A percentile compares a stretch with the other conserved stretches of the same genome.
phyloP scores from a whole-genome alignment of 30 jellyfish, hydroid and myxozoan genomes.

The Rhopilema esculentum region DNA sequence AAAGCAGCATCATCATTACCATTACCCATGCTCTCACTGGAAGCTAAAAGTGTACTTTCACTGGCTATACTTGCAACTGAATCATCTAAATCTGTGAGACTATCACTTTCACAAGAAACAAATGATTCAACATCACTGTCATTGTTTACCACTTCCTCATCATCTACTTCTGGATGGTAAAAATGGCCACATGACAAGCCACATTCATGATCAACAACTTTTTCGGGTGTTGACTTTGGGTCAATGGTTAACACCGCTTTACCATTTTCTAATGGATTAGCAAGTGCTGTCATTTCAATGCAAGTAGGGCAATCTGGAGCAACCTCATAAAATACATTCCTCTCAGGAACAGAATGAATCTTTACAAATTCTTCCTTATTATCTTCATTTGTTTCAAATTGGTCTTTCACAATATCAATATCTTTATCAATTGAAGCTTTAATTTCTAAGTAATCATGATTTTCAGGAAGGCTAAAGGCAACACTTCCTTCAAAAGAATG shows the following conservation, averaged over 20 bases:
- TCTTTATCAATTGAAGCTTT: background rate
- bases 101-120: conserved; percentile 75
- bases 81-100: conserved; percentile 51
- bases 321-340: conserved; percentile 78
- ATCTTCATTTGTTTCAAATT: background rate
- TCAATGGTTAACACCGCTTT: conserved; percentile 49
- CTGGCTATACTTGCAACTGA: conserved; percentile 51
- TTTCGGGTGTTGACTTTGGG: conserved; percentile 33
- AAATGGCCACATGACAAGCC: conserved; percentile 83
- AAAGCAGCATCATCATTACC: conserved; percentile 31
- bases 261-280: conserved; percentile 80
- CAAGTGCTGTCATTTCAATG: conserved; percentile 94
- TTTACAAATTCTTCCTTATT: conserved; percentile 37
- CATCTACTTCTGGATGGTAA: conserved; percentile 68
- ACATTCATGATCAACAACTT: conserved; percentile 86
- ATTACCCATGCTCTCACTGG: conserved; percentile 60
- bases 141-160: conserved; percentile 13
- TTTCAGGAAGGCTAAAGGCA: conserved; percentile 17
- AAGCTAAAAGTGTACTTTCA: conserved; percentile 89
- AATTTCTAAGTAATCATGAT: background rate
- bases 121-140: conserved; percentile 80
- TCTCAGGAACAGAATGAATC: conserved; percentile 73
- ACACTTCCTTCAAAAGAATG: conserved; percentile 60
- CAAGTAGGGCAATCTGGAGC: conserved; percentile 99
- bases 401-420: background rate